A percentile compares a stretch with the other conserved stretches of the same genome.
These are phyloP conservation scores for Melanitta fusca DNA, from an alignment of 2,797 vertebrate genomes.

Conservation along the genomic window DNA sequence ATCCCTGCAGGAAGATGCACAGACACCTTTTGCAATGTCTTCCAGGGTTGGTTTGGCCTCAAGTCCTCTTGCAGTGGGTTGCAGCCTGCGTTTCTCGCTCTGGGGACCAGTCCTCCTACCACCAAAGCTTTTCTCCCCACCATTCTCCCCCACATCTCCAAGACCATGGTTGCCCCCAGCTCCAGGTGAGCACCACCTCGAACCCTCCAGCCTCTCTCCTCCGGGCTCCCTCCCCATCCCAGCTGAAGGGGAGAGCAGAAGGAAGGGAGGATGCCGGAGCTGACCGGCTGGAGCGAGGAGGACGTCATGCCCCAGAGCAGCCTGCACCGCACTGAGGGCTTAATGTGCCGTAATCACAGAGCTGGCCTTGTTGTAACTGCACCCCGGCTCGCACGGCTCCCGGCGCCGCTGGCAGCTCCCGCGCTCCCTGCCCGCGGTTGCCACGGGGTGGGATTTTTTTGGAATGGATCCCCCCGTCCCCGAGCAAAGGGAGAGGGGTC, in stretches of 20 bases:
- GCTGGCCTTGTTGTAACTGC: slow-evolving; percentile 32
- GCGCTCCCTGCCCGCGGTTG: neutral
- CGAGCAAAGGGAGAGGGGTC: neutral
- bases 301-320: neutral
- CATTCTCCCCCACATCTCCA: fast-evolving
- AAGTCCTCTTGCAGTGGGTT: neutral
- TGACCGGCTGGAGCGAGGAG: neutral
- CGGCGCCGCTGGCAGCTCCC: neutral
- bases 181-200: neutral
- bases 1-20: fast-evolving
- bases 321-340: slow-evolving; percentile 25
- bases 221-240: neutral
- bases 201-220: neutral
- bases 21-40: fast-evolving
- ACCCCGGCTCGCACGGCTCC: neutral
- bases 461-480: neutral
- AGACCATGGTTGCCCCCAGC: neutral
- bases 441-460: neutral
- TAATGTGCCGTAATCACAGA: slow-evolving; percentile 20
- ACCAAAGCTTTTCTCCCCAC: neutral
- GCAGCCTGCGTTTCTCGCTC: neutral
- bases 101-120: fast-evolving
- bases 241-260: neutral
- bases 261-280: neutral
- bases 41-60: neutral